Evolutionary conservation across 2,888 invertebrate genomes (phyloP).

Genomic region (Iselma pallidipennis): DNA sequence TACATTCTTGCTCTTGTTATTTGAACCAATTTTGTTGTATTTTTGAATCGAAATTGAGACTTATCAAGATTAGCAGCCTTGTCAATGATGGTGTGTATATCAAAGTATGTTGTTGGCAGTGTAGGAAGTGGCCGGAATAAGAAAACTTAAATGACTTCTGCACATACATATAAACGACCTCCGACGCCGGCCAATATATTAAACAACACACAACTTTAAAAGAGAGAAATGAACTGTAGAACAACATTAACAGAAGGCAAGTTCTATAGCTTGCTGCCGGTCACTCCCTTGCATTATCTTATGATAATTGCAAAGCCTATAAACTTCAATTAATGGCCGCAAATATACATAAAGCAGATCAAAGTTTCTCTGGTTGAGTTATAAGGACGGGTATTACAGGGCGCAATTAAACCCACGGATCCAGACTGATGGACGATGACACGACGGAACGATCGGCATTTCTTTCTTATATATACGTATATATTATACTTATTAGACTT

Average conservation of each 20-base stretch:
- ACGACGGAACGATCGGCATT: constrained; percentile 44
- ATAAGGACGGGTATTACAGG: constrained; percentile 51
- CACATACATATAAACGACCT: constrained; percentile 35
- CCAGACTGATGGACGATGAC: constrained; percentile 56
- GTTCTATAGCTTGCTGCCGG: constrained; percentile 41
- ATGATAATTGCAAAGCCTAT: constrained; percentile 57
- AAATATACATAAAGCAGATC: constrained; percentile 56
- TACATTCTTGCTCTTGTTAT: too few relatives aligned
- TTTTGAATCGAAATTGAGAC: too few relatives aligned
- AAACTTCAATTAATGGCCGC: constrained; percentile 57
- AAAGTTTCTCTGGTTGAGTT: constrained; percentile 55
- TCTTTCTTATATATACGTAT: constrained; percentile 32
- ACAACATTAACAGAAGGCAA: constrained; percentile 19
- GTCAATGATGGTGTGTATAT: background rate
- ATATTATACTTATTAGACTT: constrained; percentile 16
- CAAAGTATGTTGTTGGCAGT: constrained; percentile 25
- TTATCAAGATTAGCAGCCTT: background rate
- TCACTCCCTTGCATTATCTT: constrained; percentile 56
- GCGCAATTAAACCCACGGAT: constrained; percentile 56
- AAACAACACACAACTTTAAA: background rate
- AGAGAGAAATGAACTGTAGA: constrained; percentile 33
- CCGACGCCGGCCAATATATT: constrained; percentile 13
- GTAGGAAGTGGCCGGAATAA: constrained; percentile 48
- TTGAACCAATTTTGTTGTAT: too few relatives aligned
- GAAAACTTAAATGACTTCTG: constrained; percentile 42